Evolutionary conservation across 2,113 vertebrate species (phyloP), one percentile per base, ranked within the genome.

Genomic region (Craseonycteris thonglongyai): DNA sequence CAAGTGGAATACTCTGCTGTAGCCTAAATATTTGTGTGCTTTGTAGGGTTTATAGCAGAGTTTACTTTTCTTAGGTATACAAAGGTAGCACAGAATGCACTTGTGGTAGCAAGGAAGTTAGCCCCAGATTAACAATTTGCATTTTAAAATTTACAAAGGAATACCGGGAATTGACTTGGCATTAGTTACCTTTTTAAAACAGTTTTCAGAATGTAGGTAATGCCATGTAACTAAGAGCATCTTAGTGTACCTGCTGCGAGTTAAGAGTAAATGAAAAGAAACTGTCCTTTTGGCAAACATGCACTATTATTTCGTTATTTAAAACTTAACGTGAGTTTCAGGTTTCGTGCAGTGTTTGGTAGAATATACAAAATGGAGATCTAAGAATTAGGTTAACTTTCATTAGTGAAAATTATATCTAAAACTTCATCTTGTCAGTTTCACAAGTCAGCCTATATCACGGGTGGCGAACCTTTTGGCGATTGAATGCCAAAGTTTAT

Each of bases 311-410:
- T 88, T 96, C 18, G 63, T n/a, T 38, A 13, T 71, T 83, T 95
- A 95, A 89, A 94, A 86, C 14, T 91, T 93, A 66, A 51, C 26
- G 21, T 88, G 45, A 66, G 63, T 74, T 14, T 83, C 51, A 68
- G 35, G 15, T 3, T 92, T 63, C 89, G 75, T 66, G 26, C 24
- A 69, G 0, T 81, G 19, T 90, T 94, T 89, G 51, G 63, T 95
- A 59, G 80, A 12, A 22, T 90, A 49, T 90, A 49, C 81, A 15
- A 93, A 91, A 82, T 16, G 11, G 11, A 75, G 21, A 51, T 76
- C n/a, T 87, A 95, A 66, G 33, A 96, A 72, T 76, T 85, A 56
- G 38, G 35, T 78, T 94, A 69, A 69, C 18, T 87, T 94, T 54
- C n/a, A 65, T 63, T 94, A 63, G 59, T 38, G 38, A 94, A 82